Percentiles rank a stretch among this genome's conserved stretches.
These are phyloP conservation scores for Stenchaetothrips biformis DNA, from an alignment of 2,888 invertebrate genomes.

Conservation along the genomic window DNA sequence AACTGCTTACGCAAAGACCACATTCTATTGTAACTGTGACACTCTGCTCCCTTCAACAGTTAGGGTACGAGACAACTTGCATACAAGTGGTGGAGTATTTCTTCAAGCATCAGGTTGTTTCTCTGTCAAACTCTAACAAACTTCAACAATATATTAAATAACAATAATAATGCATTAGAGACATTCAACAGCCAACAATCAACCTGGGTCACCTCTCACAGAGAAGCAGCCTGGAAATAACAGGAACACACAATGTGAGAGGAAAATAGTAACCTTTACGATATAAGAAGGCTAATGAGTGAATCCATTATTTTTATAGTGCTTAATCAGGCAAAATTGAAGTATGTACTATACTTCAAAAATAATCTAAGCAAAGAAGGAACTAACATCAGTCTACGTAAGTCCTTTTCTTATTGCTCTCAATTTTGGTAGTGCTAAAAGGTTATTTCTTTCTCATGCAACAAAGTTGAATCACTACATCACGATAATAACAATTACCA, in stretches of 20 bases:
- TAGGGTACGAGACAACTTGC: no score
- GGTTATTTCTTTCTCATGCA: background rate
- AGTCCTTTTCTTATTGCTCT: slow-evolving; percentile 23
- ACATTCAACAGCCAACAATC: background rate
- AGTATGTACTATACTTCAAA: background rate
- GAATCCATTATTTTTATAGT: background rate
- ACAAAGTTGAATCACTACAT: background rate
- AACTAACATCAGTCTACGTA: slow-evolving; percentile 21
- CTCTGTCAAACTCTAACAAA: background rate
- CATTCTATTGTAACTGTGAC: no score
- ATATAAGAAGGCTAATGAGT: background rate
- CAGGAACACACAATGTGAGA: background rate
- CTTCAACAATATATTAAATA: background rate
- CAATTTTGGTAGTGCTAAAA: slow-evolving; percentile 10
- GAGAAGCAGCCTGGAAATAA: background rate
- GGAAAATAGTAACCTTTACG: background rate
- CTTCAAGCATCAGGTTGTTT: background rate
- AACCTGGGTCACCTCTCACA: background rate
- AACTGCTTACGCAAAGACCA: no score
- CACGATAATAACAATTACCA: background rate
- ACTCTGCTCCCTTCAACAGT: no score
- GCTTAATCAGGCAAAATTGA: background rate
- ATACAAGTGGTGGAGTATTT: no score
- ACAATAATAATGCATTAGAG: slow-evolving; percentile 1
- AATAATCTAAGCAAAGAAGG: slow-evolving; percentile 19